These are phyloP conservation scores for Anodontia alba DNA, from an alignment of 2,888 invertebrate species.

Conservation along the genomic window DNA sequence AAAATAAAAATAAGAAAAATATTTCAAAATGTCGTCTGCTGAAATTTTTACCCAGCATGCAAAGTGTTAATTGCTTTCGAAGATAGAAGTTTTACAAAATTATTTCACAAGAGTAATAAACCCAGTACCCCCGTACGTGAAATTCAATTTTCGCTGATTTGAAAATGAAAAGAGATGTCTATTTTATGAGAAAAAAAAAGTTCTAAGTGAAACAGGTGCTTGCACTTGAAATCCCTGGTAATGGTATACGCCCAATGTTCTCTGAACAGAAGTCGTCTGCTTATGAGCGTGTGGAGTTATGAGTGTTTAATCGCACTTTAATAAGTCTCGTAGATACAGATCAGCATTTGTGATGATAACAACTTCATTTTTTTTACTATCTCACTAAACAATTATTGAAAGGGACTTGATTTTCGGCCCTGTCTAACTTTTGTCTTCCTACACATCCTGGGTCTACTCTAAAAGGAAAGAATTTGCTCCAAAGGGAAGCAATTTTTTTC, in stretches of 20 bases:
- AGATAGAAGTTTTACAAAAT: too few species aligned
- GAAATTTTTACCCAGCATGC: too few species aligned
- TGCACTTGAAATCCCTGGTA: neutral
- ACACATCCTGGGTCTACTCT: too few species aligned
- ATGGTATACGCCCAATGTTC: neutral
- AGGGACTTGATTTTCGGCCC: too few species aligned
- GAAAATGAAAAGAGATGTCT: neutral
- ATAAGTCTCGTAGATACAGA: conserved; percentile 1
- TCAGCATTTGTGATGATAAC: conserved; percentile 13
- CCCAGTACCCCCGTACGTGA: neutral
- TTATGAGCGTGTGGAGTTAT: conserved; percentile 4
- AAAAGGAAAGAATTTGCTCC: too few species aligned
- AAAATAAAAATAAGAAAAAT: too few species aligned
- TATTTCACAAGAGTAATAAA: neutral
- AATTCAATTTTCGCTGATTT: neutral
- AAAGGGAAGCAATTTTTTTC: too few species aligned
- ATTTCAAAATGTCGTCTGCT: too few species aligned
- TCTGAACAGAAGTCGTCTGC: neutral
- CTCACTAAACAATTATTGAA: neutral
- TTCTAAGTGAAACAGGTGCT: neutral
- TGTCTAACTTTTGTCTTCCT: too few species aligned
- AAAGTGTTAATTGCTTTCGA: too few species aligned
- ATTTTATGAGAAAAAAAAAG: neutral
- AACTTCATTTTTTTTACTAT: neutral
- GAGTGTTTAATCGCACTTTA: conserved; percentile 12